These are phyloP conservation scores for Pangasianodon hypophthalmus DNA, from an alignment of 2,113 vertebrate species.

Conservation along the genomic window DNA sequence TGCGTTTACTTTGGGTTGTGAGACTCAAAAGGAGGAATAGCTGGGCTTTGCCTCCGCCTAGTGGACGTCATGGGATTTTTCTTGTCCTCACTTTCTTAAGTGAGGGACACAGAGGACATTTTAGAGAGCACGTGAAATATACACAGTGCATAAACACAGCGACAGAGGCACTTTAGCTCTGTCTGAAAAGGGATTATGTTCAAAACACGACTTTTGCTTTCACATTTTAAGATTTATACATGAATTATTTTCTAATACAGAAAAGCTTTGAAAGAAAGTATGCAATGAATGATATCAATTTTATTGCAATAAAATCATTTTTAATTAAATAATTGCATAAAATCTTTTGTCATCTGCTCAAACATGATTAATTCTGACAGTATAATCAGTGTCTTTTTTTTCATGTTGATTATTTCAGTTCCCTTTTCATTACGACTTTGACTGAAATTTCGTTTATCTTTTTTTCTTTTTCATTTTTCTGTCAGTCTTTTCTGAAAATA, in stretches of 20 bases:
- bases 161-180: neutral
- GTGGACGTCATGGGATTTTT: slow-evolving; percentile 24
- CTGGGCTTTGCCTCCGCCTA: slow-evolving; percentile 55
- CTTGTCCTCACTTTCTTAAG: neutral
- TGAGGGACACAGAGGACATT: slow-evolving; percentile 44
- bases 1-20: neutral
- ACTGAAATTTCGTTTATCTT: neutral
- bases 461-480: neutral
- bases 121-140: slow-evolving; percentile 39
- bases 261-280: neutral
- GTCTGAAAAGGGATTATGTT: neutral
- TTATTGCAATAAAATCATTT: neutral
- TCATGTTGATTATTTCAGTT: neutral
- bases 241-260: neutral
- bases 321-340: neutral
- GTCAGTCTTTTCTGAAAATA: neutral
- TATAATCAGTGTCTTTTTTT: neutral
- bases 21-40: neutral
- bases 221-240: neutral
- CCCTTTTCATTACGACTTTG: neutral
- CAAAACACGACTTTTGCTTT: neutral
- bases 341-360: neutral
- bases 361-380: neutral
- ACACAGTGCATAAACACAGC: neutral
- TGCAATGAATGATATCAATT: neutral